Conservation (phyloP, 2,888 invertebrate genomes). For the Itoplectis maculator region DNA sequence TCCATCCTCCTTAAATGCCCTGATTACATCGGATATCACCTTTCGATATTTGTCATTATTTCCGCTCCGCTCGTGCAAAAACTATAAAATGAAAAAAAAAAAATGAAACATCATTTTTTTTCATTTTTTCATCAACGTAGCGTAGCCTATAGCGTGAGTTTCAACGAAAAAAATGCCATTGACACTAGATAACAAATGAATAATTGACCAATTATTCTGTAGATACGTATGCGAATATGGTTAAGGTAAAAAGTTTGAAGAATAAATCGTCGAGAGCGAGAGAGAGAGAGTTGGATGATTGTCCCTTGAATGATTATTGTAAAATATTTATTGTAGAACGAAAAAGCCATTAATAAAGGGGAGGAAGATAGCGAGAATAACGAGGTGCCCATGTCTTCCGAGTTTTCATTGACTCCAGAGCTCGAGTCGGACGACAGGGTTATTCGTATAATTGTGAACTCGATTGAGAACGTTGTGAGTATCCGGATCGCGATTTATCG, state of each 20-base stretch:
- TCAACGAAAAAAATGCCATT: constrained; percentile 14
- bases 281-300: constrained; percentile 42
- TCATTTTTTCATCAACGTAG: too few species aligned
- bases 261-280: constrained; percentile 46
- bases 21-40: too few species aligned
- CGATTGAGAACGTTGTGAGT: constrained; percentile 78
- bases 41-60: too few species aligned
- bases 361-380: constrained; percentile 26
- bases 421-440: constrained; percentile 46
- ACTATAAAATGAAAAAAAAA: too few species aligned
- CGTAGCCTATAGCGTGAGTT: too few species aligned
- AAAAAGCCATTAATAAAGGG: constrained; percentile 54
- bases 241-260: constrained; percentile 39
- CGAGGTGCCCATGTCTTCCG: constrained; percentile 9
- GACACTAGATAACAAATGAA: constrained; percentile 61
- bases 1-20: too few species aligned
- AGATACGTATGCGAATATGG: constrained; percentile 62
- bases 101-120: background rate
- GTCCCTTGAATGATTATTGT: constrained; percentile 47
- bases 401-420: constrained; percentile 17
- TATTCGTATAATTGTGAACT: constrained; percentile 71
- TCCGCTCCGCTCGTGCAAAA: too few species aligned
- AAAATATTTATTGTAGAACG: constrained; percentile 60
- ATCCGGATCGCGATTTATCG: background rate
- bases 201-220: constrained; percentile 62